A percentile compares a stretch with the other conserved stretches of the same genome.
These are phyloP conservation scores for Pyrgilauda ruficollis DNA, from an alignment of 2,113 vertebrate genomes.

Conservation along the genomic window DNA sequence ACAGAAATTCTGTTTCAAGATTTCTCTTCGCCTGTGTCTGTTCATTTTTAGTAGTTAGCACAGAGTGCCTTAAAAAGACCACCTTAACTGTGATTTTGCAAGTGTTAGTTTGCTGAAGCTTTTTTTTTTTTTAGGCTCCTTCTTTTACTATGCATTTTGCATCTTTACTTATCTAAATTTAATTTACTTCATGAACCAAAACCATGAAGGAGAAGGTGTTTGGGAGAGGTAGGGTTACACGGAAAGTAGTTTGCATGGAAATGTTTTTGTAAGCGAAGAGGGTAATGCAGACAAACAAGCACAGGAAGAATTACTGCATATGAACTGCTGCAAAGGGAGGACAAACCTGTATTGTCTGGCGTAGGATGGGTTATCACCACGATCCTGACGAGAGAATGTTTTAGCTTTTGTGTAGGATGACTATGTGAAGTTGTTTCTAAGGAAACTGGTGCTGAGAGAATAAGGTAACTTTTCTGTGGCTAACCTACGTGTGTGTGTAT, in stretches of 20 bases:
- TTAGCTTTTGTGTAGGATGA: conserved; percentile 49
- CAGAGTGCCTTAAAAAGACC: not conserved
- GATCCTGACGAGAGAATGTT: conserved; percentile 1
- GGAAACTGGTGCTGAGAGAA: conserved; percentile 49
- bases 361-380: conserved; percentile 24
- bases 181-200: not conserved
- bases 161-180: not conserved
- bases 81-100: not conserved
- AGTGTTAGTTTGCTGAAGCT: not conserved
- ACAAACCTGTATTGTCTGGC: not conserved
- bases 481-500: not conserved
- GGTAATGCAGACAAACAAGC: not conserved
- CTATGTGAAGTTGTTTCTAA: conserved; percentile 56
- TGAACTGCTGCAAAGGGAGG: not conserved
- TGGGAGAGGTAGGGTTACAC: not conserved
- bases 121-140: not conserved
- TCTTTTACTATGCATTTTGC: not conserved
- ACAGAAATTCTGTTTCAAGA: not conserved
- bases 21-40: not conserved
- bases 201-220: not conserved
- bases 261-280: not conserved
- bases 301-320: not conserved
- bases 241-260: conserved; percentile 26
- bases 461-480: conserved; percentile 26
- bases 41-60: not conserved